Base-by-base conservation (phyloP, 1,140 invertebrate species). In the Anthonomus grandis region DNA sequence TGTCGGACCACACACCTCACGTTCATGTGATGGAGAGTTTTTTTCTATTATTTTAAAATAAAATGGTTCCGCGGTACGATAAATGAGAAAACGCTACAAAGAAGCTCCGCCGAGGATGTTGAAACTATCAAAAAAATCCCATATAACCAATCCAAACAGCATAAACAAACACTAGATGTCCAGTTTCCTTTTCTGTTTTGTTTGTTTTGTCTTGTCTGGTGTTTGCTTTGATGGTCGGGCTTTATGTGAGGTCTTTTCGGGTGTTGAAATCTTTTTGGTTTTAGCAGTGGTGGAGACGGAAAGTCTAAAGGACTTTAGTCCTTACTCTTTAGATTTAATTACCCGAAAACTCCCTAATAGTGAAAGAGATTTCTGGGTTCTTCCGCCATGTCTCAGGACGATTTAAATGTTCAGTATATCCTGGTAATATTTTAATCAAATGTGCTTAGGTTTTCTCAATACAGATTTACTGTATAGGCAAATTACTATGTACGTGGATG, bases 181-280 rank as follows among this genome's bases (percentile, higher is more conserved):
- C 50, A 53, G 39, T 53, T 53, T 53, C 41, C 36, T 44, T 53
- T 52, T 51, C 27, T 21, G 18, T 18, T 4, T 25, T 53, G 22
- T 53, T 53, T 53, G 41, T 53, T 53, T 53, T 53, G 19, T 25
- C 25, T 24, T 53, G 39, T 44, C 37, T 46, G 36, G 38, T 56
- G 36, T 56, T 56, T 56, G 25, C 53, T 27, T 48, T 56, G 24
- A 56, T 47, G 44, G 41, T 31, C 45, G 39, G 9, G 17, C 44
- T 56, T 36, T 47, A 34, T 47, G 53, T 56, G 53, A 56, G 53
- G 53, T 56, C 53, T 37, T 39, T 19, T n/a, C n/a, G n/a, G 25
- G 18, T 44, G 42, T 38, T 53, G 18, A 44, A 44, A 53, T 24
- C n/a, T 13, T 27, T 15, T 13, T 13, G 4, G 24, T 46, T 46